Evolutionary conservation across 1,140 invertebrate genomes (phyloP).

Genomic region (Drosophila orena): DNA sequence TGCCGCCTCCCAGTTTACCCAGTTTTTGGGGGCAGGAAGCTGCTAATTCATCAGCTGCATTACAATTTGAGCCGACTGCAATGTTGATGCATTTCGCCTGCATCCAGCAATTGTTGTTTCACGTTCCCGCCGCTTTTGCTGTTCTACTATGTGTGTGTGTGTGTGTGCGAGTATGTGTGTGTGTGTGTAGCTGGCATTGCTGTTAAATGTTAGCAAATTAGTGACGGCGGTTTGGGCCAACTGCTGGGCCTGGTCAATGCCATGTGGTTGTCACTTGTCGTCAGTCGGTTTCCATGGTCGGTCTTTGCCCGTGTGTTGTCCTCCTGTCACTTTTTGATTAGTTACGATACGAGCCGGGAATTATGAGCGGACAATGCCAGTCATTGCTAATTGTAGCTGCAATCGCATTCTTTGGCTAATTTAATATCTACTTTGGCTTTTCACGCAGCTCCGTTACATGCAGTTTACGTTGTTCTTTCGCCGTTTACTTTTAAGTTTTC

Average conservation of each 20-base stretch:
- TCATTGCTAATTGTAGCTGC: constrained; percentile 30
- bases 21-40: constrained; percentile 11
- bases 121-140: constrained; percentile 12
- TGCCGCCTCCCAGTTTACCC: neutral
- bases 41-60: constrained; percentile 59
- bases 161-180: constrained; percentile 5
- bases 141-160: neutral
- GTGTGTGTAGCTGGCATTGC: constrained; percentile 44
- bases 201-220: constrained; percentile 76
- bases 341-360: constrained; percentile 27
- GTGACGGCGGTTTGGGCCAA: constrained; percentile 67
- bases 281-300: constrained; percentile 53
- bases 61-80: constrained; percentile 58
- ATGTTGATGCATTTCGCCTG: constrained; percentile 45
- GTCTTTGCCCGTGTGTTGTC: constrained; percentile 16
- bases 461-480: neutral
- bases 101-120: constrained; percentile 28
- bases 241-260: constrained; percentile 39
- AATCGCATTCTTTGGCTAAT: constrained; percentile 13
- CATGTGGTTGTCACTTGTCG: constrained; percentile 68
- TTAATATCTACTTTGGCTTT: constrained; percentile 9
- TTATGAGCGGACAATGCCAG: neutral
- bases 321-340: constrained; percentile 60
- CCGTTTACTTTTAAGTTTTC: neutral
- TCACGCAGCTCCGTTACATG: neutral